Base-by-base conservation (phyloP, 2,888 invertebrate species). In the Drosophila affinis region DNA sequence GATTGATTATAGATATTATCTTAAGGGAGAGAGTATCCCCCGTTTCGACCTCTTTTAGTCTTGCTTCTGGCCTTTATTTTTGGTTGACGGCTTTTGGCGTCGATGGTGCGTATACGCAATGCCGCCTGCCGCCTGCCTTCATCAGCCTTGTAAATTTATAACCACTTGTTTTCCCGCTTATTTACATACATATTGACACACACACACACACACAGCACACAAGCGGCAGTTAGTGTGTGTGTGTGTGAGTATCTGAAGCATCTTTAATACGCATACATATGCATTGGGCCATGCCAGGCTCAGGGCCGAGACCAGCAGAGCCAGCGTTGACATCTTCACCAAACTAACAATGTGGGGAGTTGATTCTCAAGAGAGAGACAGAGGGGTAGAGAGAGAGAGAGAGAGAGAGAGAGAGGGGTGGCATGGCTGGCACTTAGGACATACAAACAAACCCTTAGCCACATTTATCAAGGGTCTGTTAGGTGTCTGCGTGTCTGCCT, bases 131-230 rank as follows among this genome's bases (percentile, higher is more conserved):
- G 21, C 21, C 21, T 21, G 55, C 29, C 65, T 48, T 64, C 64
- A 48, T 65, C 64, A 78, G 79, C 79, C 75, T 84, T 84, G 79
- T 79, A 87, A 83, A 87, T 87, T 84, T 83, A 87, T 83, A 84
- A 87, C 85, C 88, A 85, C 85, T 85, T 85, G 88, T 85, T 86
- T 78, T 88, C 72, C 73, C 87, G 81, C 81, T 77, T 88, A 85
- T 85, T 85, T 88, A 88, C 85, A 88, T 85, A 85, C 84, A 88
- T 80, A 86, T 87, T 82, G 86, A 85, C 88, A 77, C 73, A 79
- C 21, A 21, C 21, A 21, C 18, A 18, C 88, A 77, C 73, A 79
- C 21, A 21, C 21, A 21, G 1, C 1, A 55, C 77, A 64, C 76
- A 64, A 81, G 61, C 68, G 62, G 54, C 81, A 74, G 77, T 67